Conservation (phyloP, 2,888 invertebrate genomes). For the Trissolcus japonicus region DNA sequence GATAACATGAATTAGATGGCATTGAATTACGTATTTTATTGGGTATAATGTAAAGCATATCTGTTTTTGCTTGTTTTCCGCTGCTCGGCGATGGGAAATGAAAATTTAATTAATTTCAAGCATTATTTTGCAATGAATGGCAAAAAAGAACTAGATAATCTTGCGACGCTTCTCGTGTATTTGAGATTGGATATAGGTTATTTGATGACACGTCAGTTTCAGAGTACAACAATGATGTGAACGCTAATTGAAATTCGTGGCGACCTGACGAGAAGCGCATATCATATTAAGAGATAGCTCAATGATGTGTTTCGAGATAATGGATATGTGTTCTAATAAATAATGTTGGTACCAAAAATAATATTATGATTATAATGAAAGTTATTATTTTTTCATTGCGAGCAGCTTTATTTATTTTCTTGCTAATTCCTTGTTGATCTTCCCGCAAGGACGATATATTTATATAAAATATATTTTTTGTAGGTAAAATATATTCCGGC, state of each 20-base stretch:
- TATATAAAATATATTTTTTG: too few relatives aligned
- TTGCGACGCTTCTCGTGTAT: conserved; percentile 27
- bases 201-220: conserved; percentile 56
- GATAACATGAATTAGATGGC: too few relatives aligned
- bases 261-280: conserved; percentile 55
- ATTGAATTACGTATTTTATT: too few relatives aligned
- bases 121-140: conserved; percentile 24
- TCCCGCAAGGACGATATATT: too few relatives aligned
- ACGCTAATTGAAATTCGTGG: conserved; percentile 58
- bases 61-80: too few relatives aligned
- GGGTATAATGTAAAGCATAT: too few relatives aligned
- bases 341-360: conserved; percentile 41
- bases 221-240: conserved; percentile 48
- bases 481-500: too few relatives aligned
- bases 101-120: conserved; percentile 20
- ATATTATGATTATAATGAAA: conserved; percentile 14
- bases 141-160: conserved; percentile 39
- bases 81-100: conserved; percentile 6
- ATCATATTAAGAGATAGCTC: conserved; percentile 50
- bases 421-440: too few relatives aligned
- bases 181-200: conserved; percentile 50
- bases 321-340: conserved; percentile 26
- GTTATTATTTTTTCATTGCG: too few relatives aligned
- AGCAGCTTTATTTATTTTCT: too few relatives aligned
- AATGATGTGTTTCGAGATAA: conserved; percentile 49